Evolutionary conservation across 2,888 invertebrate genomes (phyloP).

Genomic region (Emmelina monodactyla): DNA sequence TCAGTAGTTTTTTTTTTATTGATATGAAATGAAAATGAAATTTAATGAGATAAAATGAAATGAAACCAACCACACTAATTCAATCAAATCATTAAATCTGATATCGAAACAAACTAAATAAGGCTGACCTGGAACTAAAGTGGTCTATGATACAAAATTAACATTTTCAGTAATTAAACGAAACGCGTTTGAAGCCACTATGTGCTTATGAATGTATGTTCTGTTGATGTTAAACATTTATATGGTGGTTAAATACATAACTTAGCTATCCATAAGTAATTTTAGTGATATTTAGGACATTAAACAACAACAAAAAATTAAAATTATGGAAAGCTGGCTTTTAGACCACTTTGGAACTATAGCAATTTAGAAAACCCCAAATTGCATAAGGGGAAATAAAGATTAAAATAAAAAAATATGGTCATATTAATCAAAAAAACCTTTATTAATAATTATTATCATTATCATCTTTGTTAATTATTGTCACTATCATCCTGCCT

Average conservation of each 20-base stretch:
- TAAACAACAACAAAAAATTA: background rate
- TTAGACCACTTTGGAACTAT: background rate
- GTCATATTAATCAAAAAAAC: background rate
- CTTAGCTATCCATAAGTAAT: background rate
- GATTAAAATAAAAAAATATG: background rate
- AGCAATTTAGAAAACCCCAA: background rate
- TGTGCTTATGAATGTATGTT: slow-evolving; percentile 1
- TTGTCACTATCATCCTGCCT: background rate
- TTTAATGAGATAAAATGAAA: no score
- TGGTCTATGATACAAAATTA: background rate
- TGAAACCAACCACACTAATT: no score
- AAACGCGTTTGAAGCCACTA: background rate
- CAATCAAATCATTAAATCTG: no score
- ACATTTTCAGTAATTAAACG: slow-evolving; percentile 12
- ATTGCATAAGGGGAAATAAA: background rate
- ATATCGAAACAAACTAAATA: background rate
- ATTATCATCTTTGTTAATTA: background rate
- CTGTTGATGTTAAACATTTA: background rate
- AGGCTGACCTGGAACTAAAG: background rate
- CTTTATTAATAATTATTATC: background rate
- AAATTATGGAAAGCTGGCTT: background rate
- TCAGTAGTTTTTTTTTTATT: no score
- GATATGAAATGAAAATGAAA: no score
- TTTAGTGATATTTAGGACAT: background rate
- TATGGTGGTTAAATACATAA: background rate